Evolutionary conservation across 2,113 vertebrate genomes (phyloP).

Genomic region (Sceloporus tristichus): DNA sequence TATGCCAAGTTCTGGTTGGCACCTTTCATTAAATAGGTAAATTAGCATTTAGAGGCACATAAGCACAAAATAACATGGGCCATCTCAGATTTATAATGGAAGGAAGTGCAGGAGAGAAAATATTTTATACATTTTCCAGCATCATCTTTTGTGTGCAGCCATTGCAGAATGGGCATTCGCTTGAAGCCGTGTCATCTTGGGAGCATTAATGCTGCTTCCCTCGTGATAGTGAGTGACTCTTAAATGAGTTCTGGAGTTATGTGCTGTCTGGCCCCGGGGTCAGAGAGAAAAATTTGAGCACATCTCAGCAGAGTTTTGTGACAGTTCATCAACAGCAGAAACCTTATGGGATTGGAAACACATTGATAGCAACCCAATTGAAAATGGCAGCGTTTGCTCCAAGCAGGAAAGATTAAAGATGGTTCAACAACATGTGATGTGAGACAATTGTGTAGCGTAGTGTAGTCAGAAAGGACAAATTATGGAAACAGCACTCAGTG

Average conservation of each 20-base stretch:
- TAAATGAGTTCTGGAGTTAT: slow-evolving; percentile 38
- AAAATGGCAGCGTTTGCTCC: neutral
- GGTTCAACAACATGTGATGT: neutral
- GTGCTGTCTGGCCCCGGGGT: neutral
- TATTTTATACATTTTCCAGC: slow-evolving; percentile 63
- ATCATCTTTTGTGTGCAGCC: slow-evolving; percentile 57
- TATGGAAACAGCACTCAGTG: neutral
- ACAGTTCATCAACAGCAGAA: neutral
- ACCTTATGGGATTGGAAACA: neutral
- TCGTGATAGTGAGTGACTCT: neutral
- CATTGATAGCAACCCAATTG: neutral
- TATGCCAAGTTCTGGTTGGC: neutral
- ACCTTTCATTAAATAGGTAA: slow-evolving; percentile 43
- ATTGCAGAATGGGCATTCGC: slow-evolving; percentile 55
- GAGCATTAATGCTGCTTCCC: slow-evolving; percentile 53
- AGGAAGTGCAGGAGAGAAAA: slow-evolving; percentile 63
- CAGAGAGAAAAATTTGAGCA: slow-evolving; percentile 19
- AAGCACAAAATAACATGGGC: slow-evolving; percentile 44
- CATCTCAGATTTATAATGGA: slow-evolving; percentile 51
- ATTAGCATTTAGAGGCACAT: slow-evolving; percentile 44
- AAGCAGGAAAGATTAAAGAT: slow-evolving; percentile 9
- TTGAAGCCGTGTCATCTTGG: slow-evolving; percentile 40
- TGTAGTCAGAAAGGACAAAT: neutral
- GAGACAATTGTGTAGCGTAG: neutral
- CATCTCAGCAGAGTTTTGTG: neutral